phyloP scores from a whole-genome alignment of 1,140 invertebrate species.

The Bombus picipes region DNA sequence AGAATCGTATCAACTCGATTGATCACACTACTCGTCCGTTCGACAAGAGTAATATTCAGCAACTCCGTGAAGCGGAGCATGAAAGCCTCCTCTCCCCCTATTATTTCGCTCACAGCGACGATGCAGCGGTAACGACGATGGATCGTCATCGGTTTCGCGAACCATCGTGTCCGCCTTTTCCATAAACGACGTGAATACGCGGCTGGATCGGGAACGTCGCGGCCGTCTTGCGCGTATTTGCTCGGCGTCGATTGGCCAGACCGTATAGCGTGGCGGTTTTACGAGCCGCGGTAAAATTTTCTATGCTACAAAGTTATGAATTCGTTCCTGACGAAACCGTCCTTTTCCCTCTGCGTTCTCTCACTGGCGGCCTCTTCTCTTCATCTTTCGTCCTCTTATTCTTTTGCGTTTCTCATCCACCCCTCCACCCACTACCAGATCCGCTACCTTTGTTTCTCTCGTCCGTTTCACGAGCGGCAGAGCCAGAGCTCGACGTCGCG shows the following conservation, averaged over 20 bases:
- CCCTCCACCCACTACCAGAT: not conserved
- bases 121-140: not conserved
- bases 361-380: not conserved
- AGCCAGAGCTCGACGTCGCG: not conserved
- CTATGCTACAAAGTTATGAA: constrained; percentile 72
- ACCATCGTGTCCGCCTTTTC: constrained; percentile 26
- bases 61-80: too few species aligned
- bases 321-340: constrained; percentile 50
- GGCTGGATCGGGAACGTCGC: constrained; percentile 46
- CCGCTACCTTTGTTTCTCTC: constrained; percentile 46
- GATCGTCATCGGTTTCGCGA: constrained; percentile 51
- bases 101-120: not conserved
- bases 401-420: not conserved
- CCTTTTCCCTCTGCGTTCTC: not conserved
- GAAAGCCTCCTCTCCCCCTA: not conserved
- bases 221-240: constrained; percentile 44
- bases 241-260: constrained; percentile 57
- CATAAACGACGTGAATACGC: constrained; percentile 37
- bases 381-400: constrained; percentile 14
- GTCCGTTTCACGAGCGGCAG: constrained; percentile 29
- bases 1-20: not conserved
- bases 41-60: too few species aligned
- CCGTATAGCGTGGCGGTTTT: constrained; percentile 62
- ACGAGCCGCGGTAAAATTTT: constrained; percentile 70
- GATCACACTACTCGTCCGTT: too few species aligned